Percentiles rank a stretch among this genome's conserved stretches.
Conservation (phyloP, 2,113 vertebrate genomes). For the Prunella himalayana region DNA sequence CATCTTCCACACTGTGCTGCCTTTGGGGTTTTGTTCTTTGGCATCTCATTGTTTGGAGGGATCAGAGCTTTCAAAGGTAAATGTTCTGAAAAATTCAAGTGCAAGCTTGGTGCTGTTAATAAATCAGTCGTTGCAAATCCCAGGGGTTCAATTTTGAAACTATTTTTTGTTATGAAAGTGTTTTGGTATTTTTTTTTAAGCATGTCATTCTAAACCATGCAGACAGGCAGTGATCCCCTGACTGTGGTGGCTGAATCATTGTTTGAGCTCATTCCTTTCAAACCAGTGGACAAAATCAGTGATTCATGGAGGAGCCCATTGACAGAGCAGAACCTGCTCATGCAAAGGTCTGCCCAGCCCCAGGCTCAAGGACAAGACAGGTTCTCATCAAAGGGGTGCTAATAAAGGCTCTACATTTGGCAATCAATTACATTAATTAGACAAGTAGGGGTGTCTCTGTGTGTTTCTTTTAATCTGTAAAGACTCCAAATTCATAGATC, state of each 20-base stretch:
- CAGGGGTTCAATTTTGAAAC: not conserved
- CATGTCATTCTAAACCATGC: not conserved
- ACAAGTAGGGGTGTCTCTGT: not conserved
- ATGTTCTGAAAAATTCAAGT: slow-evolving; percentile 36
- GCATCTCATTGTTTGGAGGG: not conserved
- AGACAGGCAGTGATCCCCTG: not conserved
- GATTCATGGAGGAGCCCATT: not conserved
- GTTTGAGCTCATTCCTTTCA: not conserved
- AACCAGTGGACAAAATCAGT: not conserved
- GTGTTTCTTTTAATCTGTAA: not conserved
- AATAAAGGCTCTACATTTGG: not conserved
- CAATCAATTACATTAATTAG: not conserved
- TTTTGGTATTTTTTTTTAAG: not conserved
- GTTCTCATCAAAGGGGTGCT: not conserved
- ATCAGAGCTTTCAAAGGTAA: not conserved
- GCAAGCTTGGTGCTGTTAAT: not conserved
- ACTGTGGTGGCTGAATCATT: not conserved
- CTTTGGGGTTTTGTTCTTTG: not conserved
- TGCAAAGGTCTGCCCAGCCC: not conserved
- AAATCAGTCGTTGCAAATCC: not conserved
- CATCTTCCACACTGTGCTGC: not conserved
- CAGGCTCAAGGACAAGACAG: not conserved
- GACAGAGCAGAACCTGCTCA: not conserved
- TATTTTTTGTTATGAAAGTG: not conserved
- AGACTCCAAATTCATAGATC: not conserved